These are phyloP conservation scores for Drosophila austrosaltans DNA, from an alignment of 2,888 invertebrate species.

Conservation along the genomic window DNA sequence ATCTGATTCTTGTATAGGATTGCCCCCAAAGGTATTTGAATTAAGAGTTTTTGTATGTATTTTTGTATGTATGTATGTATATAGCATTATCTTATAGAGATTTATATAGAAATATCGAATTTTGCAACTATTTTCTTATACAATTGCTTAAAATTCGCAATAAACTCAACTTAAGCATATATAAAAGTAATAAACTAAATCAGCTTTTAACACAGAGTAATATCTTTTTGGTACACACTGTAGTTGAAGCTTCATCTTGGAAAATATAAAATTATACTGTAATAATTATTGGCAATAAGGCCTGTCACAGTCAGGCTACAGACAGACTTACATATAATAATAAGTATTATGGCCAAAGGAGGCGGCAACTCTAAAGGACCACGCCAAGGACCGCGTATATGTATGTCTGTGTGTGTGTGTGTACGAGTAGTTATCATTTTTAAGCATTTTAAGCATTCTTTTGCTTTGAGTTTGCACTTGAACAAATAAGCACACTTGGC, in stretches of 20 bases:
- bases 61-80: too few species aligned
- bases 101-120: too few species aligned
- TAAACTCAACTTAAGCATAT: too few species aligned
- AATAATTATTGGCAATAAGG: constrained; percentile 5
- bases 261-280: constrained; percentile 6
- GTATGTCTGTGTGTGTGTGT: not conserved
- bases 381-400: not conserved
- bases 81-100: too few species aligned
- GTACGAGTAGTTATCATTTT: constrained; percentile 52
- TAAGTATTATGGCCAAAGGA: constrained; percentile 6
- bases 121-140: too few species aligned
- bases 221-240: not conserved
- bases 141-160: too few species aligned
- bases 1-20: too few species aligned
- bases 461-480: constrained; percentile 45
- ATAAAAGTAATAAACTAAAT: too few species aligned
- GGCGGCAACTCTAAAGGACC: not conserved
- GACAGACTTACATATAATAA: not conserved
- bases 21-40: too few species aligned
- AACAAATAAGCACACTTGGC: constrained; percentile 66
- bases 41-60: too few species aligned
- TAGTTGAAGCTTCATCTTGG: not conserved
- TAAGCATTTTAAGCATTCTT: constrained; percentile 41
- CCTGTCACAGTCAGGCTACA: constrained; percentile 5
- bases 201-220: too few species aligned